Conservation (phyloP, 37 sponge, comb jelly and placozoan species). For the Geodia barretti region DNA sequence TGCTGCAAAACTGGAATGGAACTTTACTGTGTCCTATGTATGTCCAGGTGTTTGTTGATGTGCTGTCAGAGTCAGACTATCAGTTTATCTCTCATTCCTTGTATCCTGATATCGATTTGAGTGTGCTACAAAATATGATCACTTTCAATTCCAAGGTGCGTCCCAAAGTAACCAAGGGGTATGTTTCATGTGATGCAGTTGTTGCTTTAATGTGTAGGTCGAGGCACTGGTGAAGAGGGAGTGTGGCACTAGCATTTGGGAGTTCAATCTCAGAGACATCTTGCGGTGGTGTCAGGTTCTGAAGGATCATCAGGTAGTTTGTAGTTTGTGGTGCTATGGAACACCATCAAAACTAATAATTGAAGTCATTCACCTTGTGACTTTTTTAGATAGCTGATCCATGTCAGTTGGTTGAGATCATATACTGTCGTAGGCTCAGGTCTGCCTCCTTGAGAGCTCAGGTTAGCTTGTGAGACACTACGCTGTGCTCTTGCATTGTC, state of each 20-base stretch:
- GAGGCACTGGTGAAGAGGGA: constrained; percentile 20
- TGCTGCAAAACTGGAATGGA: not conserved
- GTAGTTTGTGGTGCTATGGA: not conserved
- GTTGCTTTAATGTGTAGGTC: constrained; percentile 4
- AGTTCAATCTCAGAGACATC: constrained; percentile 95
- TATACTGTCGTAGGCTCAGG: constrained; percentile 68
- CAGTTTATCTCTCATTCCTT: constrained; percentile 62
- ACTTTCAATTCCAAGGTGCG: constrained; percentile 76
- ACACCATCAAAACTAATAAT: not conserved
- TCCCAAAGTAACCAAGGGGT: not conserved
- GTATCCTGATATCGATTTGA: constrained; percentile 48
- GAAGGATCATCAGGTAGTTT: constrained; percentile 43
- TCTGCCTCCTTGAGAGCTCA: not conserved
- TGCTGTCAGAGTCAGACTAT: constrained; percentile 68
- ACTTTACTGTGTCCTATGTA: not conserved
- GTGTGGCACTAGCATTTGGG: constrained; percentile 57
- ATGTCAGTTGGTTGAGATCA: constrained; percentile 56
- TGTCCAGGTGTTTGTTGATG: constrained; percentile 84
- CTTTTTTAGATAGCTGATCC: constrained; percentile 30
- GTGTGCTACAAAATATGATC: constrained; percentile 70
- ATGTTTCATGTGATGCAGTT: not conserved
- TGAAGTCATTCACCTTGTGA: not conserved
- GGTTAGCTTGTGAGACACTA: constrained; percentile 26
- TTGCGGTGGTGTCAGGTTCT: constrained; percentile 96
- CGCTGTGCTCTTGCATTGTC: no score